A percentile compares a stretch with the other conserved stretches of the same genome.
Evolutionary conservation across 1,140 invertebrate genomes (phyloP).

Genomic region (Drosophila takahashii): DNA sequence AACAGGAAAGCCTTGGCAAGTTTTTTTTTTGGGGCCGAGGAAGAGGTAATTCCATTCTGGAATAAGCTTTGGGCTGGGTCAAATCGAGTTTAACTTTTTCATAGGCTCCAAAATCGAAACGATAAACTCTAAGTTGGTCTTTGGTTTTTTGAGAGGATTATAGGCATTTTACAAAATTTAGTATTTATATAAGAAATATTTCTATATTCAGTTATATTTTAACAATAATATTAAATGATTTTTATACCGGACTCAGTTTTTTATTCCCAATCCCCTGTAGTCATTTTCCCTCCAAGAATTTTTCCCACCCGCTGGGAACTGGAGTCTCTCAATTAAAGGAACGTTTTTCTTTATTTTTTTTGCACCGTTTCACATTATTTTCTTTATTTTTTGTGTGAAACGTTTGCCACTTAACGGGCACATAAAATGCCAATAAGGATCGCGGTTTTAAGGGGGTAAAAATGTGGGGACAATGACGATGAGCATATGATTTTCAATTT

Average conservation of each 20-base stretch:
- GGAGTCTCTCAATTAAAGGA: slow-evolving; percentile 15
- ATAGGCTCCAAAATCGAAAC: slow-evolving; percentile 9
- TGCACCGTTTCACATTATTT: slow-evolving; percentile 5
- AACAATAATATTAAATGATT: neutral
- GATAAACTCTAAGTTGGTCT: neutral
- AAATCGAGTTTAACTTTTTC: slow-evolving; percentile 32
- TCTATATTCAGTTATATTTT: neutral
- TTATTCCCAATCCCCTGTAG: neutral
- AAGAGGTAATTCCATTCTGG: slow-evolving; percentile 36
- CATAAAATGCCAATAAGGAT: slow-evolving; percentile 39
- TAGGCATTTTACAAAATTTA: neutral
- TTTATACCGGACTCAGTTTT: neutral
- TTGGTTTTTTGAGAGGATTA: neutral
- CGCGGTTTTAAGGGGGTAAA: slow-evolving; percentile 6
- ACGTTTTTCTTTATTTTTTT: slow-evolving; percentile 1
- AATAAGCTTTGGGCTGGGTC: slow-evolving; percentile 40
- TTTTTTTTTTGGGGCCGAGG: slow-evolving; percentile 14
- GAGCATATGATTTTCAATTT: slow-evolving; percentile 80
- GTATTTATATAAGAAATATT: too few relatives aligned
- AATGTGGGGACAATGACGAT: slow-evolving; percentile 27
- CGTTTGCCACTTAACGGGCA: slow-evolving; percentile 43
- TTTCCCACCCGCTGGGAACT: neutral
- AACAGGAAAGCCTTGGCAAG: slow-evolving; percentile 47
- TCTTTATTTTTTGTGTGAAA: slow-evolving; percentile 20
- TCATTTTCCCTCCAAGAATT: neutral